Percentiles rank a stretch among this genome's conserved stretches.
phyloP scores from a whole-genome alignment of 23 tunicate genomes.

The Oikopleura vanhoeffeni region DNA sequence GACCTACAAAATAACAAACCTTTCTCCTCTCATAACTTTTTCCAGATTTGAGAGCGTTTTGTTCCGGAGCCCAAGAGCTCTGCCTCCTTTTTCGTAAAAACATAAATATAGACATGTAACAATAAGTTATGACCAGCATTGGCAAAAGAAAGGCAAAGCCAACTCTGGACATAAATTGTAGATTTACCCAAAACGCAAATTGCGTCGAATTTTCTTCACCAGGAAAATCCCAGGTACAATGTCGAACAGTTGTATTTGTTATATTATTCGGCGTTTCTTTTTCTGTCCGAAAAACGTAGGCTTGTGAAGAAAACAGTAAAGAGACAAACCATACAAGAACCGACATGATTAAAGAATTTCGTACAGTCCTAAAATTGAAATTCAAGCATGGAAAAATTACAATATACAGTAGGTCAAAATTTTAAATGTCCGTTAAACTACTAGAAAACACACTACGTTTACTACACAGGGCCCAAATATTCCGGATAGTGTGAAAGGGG shows the following conservation, averaged over 20 bases:
- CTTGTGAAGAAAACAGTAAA: neutral
- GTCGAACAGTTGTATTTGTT: neutral
- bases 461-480: no score
- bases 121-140: conserved; percentile 28
- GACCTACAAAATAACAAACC: neutral
- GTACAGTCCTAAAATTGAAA: neutral
- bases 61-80: no score
- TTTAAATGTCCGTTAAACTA: no score
- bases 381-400: no score
- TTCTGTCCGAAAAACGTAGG: neutral
- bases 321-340: neutral
- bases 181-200: neutral
- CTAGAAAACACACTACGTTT: no score
- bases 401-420: no score
- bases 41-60: neutral
- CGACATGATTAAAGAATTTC: neutral
- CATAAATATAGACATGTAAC: conserved; percentile 46
- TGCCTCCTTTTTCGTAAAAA: conserved; percentile 3
- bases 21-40: neutral
- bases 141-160: conserved; percentile 59
- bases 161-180: conserved; percentile 31
- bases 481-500: no score
- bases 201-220: neutral
- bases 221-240: neutral
- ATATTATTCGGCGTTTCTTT: neutral